Evolutionary conservation across 1,140 invertebrate genomes (phyloP).

Genomic region (Drosophila rufa): DNA sequence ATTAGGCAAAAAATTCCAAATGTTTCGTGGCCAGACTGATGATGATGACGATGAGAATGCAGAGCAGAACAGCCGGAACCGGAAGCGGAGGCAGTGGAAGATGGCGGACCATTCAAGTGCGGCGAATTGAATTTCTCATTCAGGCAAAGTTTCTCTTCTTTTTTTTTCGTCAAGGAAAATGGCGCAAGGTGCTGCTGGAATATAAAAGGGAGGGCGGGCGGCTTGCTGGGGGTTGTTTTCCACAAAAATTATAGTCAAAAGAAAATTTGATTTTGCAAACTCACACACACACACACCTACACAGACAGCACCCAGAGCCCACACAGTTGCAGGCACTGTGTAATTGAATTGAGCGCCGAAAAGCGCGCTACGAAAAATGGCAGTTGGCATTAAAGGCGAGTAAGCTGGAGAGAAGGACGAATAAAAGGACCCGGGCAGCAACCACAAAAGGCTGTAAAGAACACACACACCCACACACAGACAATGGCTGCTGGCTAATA

Average conservation of each 20-base stretch:
- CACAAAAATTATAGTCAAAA: slow-evolving; percentile 73
- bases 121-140: slow-evolving; percentile 77
- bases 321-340: slow-evolving; percentile 41
- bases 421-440: slow-evolving; percentile 32
- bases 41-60: slow-evolving; percentile 3
- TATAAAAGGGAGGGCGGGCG: not conserved
- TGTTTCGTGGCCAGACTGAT: slow-evolving; percentile 51
- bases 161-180: slow-evolving; percentile 51
- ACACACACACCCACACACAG: slow-evolving; percentile 11
- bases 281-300: slow-evolving; percentile 28
- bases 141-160: slow-evolving; percentile 24
- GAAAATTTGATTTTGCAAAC: slow-evolving; percentile 76
- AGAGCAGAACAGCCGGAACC: not conserved
- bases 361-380: slow-evolving; percentile 65
- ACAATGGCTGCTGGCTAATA: slow-evolving; percentile 79
- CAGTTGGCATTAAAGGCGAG: slow-evolving; percentile 31
- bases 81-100: slow-evolving; percentile 16
- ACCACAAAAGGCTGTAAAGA: slow-evolving; percentile 61
- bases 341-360: slow-evolving; percentile 79
- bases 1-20: slow-evolving; percentile 56
- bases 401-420: slow-evolving; percentile 9
- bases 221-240: slow-evolving; percentile 17
- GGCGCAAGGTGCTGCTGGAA: slow-evolving; percentile 59
- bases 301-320: slow-evolving; percentile 8
- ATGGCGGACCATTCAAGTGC: slow-evolving; percentile 69